phyloP scores from a whole-genome alignment of 2,888 invertebrate genomes.

The Mesoligia furuncula region DNA sequence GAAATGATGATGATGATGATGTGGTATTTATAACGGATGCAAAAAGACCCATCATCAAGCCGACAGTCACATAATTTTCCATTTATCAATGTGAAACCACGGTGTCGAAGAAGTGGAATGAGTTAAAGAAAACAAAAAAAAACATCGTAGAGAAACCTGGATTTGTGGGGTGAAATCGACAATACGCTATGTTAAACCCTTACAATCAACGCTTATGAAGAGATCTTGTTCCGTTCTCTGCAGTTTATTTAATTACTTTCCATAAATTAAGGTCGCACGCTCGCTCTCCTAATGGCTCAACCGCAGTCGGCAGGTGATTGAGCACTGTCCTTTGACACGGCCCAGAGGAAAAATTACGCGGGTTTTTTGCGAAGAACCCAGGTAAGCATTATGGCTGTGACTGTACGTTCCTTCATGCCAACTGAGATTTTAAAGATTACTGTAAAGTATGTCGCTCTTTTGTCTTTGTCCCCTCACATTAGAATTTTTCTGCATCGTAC shows the following conservation, averaged over 20 bases:
- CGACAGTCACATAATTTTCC: not conserved
- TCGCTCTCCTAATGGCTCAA: slow-evolving; percentile 68
- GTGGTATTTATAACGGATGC: not conserved
- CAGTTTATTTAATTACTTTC: not conserved
- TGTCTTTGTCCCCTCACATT: slow-evolving; percentile 35
- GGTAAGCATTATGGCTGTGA: slow-evolving; percentile 77
- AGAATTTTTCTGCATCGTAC: slow-evolving; percentile 28
- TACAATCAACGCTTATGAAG: not conserved
- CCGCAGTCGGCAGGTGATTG: slow-evolving; percentile 83
- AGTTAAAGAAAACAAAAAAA: not conserved
- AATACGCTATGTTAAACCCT: not conserved
- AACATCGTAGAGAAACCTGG: fast-evolving
- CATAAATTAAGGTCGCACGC: slow-evolving; percentile 7
- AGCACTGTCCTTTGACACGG: slow-evolving; percentile 86
- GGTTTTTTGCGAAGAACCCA: slow-evolving; percentile 82
- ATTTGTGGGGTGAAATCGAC: not conserved
- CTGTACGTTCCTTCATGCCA: slow-evolving; percentile 74
- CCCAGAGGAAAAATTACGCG: slow-evolving; percentile 84
- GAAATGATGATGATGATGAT: no score
- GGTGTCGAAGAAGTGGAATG: not conserved
- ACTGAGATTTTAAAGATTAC: slow-evolving; percentile 64
- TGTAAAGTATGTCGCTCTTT: slow-evolving; percentile 34
- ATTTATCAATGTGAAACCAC: not conserved
- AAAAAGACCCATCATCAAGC: not conserved
- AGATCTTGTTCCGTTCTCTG: not conserved